Conservation (phyloP, 2,797 vertebrate genomes). For the Spinus olivaceus region DNA sequence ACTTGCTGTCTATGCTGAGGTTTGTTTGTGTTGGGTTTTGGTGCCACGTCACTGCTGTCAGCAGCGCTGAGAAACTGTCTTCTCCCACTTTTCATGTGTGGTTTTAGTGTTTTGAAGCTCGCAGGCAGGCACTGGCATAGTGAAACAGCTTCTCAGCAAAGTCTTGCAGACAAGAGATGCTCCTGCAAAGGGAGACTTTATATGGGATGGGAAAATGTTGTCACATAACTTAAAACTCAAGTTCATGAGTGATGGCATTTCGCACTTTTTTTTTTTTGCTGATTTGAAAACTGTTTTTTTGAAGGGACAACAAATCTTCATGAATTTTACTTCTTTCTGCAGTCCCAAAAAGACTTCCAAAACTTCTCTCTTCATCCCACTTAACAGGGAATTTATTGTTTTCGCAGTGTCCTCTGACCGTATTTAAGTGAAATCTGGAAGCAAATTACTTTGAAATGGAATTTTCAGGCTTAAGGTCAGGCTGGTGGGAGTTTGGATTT, state of each 20-base stretch:
- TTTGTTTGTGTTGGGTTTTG: not conserved
- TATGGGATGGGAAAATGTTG: not conserved
- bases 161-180: not conserved
- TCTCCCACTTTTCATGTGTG: not conserved
- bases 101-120: not conserved
- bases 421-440: slow-evolving; percentile 10
- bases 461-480: not conserved
- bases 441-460: slow-evolving; percentile 14
- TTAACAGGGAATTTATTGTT: slow-evolving; percentile 14
- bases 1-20: not conserved
- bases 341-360: not conserved
- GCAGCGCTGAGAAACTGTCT: not conserved
- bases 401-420: not conserved
- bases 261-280: not conserved
- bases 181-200: not conserved
- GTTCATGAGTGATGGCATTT: not conserved
- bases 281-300: not conserved
- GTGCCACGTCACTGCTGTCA: not conserved
- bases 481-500: not conserved
- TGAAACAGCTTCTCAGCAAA: slow-evolving; percentile 13
- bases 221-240: not conserved
- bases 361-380: not conserved
- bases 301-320: not conserved
- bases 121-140: not conserved
- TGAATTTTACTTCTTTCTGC: not conserved